Evolutionary conservation across 2,113 vertebrate genomes (phyloP), one percentile per base, ranked within the genome.

Genomic region (Pseudopipra pipra): DNA sequence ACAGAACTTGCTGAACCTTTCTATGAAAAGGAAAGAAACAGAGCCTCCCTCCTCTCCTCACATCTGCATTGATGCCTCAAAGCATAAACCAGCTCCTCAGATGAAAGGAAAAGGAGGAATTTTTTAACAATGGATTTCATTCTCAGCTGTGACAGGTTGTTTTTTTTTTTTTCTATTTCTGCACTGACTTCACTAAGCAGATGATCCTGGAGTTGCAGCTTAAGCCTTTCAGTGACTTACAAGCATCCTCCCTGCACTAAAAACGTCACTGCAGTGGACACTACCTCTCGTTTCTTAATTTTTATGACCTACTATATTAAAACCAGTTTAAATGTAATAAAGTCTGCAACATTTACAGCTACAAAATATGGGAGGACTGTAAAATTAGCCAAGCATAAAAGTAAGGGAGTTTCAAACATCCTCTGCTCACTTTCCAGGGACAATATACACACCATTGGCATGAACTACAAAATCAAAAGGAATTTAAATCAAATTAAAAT

Each of bases 351-450:
- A 70, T 96, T 97, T 96, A 97, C 61, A 76, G 92, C 92, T 88
- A 89, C 90, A 96, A 98, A 97, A 97, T 94, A 97, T 30, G 33
- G 85, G 82, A 97, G 56, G 79, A 87, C 81, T 94, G 93, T 98
- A 97, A 98, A 98, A 96, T 95, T 89, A 97, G 89, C 91, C 75
- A 95, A 94, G 97, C 97, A 96, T 41, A 95, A 96, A 96, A 91
- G 89, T 58, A 94, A 96, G 89, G 74, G 94, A 90, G 88, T 31
- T 39, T 96, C 82, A 91, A 95, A 83, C 65, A 90, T 72, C 80
- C 82, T 58, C 33, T 86, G 86, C 79, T 90, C 75, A 28, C 78
- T 93, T 94, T 76, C 82, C 91, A 75, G 70, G 16, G 17, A 93
- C 89, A 92, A 72, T 74, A 96, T 68, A 95, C 84, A 96, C 87